These are phyloP conservation scores for Cynaeus angustus DNA, from an alignment of 2,888 invertebrate species.

Conservation along the genomic window DNA sequence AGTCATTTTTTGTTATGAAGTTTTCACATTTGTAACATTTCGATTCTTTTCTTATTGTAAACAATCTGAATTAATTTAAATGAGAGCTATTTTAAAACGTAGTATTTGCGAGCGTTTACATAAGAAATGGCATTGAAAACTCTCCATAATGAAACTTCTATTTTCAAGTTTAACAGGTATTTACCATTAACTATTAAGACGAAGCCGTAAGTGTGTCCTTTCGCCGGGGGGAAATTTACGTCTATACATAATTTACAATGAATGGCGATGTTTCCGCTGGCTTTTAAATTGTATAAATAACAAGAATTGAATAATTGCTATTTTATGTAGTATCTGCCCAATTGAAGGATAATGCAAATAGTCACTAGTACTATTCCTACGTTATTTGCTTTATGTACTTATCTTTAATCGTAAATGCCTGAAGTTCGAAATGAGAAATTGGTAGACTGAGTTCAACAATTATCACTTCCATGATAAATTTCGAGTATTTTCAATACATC, in stretches of 20 bases:
- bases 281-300: constrained; percentile 16
- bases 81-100: background rate
- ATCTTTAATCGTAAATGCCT: constrained; percentile 11
- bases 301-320: constrained; percentile 22
- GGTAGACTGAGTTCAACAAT: constrained; percentile 15
- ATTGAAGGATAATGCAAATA: constrained; percentile 6
- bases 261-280: background rate
- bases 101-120: constrained; percentile 27
- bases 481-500: too few species aligned
- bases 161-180: constrained; percentile 10
- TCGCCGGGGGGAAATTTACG: background rate
- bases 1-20: background rate
- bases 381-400: background rate
- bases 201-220: background rate
- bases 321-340: constrained; percentile 6
- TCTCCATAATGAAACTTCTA: constrained; percentile 6
- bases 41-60: too few species aligned
- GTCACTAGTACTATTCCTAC: constrained; percentile 1
- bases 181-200: constrained; percentile 20
- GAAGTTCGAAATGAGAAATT: background rate
- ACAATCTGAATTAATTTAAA: too few species aligned
- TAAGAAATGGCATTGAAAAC: constrained; percentile 31
- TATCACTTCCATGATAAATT: too few species aligned
- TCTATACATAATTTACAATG: constrained; percentile 3
- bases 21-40: background rate